Conservation (phyloP, 2,113 vertebrate species). For the Rhabdomys dilectus region DNA sequence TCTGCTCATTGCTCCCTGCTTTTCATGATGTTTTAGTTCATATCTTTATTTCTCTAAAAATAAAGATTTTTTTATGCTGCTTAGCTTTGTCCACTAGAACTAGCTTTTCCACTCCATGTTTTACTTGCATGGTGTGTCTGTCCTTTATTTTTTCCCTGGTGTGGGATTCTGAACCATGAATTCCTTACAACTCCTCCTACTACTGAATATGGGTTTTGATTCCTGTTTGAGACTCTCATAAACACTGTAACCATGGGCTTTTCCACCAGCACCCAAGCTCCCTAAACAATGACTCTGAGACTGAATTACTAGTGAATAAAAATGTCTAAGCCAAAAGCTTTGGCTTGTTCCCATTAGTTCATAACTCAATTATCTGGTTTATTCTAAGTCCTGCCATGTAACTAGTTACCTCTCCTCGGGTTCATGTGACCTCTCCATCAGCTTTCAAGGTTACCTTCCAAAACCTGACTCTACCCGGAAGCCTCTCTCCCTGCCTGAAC, state of each 20-base stretch:
- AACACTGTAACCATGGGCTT: not conserved
- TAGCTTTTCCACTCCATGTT: not conserved
- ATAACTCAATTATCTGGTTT: no score
- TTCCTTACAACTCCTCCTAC: not conserved
- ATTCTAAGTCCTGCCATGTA: no score
- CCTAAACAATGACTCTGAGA: no score
- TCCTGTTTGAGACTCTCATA: not conserved
- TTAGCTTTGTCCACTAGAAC: not conserved
- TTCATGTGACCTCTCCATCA: no score
- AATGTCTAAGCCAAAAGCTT: no score
- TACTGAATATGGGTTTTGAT: not conserved
- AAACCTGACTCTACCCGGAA: no score
- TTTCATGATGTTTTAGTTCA: slow-evolving; percentile 7
- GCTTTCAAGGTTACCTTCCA: no score
- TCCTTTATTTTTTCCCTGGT: not conserved
- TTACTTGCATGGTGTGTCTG: not conserved
- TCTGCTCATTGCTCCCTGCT: not conserved
- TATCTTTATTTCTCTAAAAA: slow-evolving; percentile 26
- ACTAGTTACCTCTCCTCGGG: no score
- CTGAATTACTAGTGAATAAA: no score
- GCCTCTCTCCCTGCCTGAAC: no score
- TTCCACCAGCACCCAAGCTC: no score
- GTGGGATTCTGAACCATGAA: not conserved
- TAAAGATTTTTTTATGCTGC: not conserved
- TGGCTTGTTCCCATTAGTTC: no score